Base-by-base conservation (phyloP, 2,797 vertebrate genomes). In the Enteromius trimaculatus region DNA sequence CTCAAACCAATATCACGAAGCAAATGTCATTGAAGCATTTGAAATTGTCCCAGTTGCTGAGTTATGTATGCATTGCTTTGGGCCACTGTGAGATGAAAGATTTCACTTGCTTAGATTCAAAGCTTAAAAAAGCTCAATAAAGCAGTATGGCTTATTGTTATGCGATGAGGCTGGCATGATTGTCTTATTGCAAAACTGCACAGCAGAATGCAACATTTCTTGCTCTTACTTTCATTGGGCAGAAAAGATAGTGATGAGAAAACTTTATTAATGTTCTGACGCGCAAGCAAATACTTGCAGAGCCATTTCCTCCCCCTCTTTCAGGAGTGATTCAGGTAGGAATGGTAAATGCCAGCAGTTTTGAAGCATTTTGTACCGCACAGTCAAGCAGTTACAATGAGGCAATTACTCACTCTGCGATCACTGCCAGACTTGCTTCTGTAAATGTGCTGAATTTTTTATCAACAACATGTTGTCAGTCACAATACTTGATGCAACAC, bases 51-150 rank as follows among this genome's bases (percentile, higher is more conserved):
- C 65, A 80, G 65, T 83, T 86, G 85, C 62, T 80, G 64, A 83
- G 81, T 80, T 80, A 86, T 83, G 42, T 75, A 86, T 77, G 77
- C 70, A 77, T 86, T 83, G 70, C 79, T 79, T 83, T 75, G 53
- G 66, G 66, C 58, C 81, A 70, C 64, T 23, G 71, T 39, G 78
- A 76, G 70, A 83, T 76, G 64, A 80, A 83, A 69, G 44, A 83
- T 64, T 70, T 53, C 47, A n/a, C 77, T 62, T 83, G 64, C 81
- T 80, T 44, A 80, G 81, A 79, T 80, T 86, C 84, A 71, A 80
- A 75, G 69, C 71, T 49, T 71, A 16, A 39, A 26, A 76, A 76
- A 82, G 19, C 62, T 55, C 62, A 39, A 82, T 68, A 82, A 82
- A 68, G 51, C 13, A 69, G 34, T 58, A 37, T 29, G 62, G 81